Base-by-base conservation (phyloP, 2,797 vertebrate genomes). In the Bovichtus diacanthus region DNA sequence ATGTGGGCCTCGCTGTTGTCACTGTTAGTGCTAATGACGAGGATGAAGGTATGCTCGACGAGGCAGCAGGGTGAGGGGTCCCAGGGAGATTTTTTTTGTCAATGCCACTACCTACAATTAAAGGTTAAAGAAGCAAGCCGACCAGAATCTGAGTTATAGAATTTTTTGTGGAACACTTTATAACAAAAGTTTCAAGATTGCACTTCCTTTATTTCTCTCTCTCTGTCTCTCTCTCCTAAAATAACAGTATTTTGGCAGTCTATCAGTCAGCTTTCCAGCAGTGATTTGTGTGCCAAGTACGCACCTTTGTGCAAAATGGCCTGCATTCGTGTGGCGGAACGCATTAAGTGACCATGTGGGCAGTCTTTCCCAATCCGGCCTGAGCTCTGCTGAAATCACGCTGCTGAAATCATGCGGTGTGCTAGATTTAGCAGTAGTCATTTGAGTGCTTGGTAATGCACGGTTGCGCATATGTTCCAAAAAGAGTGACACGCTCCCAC, bases 21-120 rank as follows among this genome's bases (percentile, higher is more conserved):
- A 96, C 95, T 2, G 95, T 97, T 79, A 95, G 94, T 7, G 96
- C 96, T 86, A 95, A 92, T 29, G 96, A 98, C 47, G 96, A 95
- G 78, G 97, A 98, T 83, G 96, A 98, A 96, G 96, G 96, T 97
- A 90, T 43, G 87, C 65, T 70, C 80, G 64, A 88, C 62, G 79
- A 85, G 50, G 58, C 64, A 19, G 77, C 72, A 44, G 65, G 41
- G 58, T 29, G 16, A 44, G 16, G 9, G 46, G 50, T 71, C 67
- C 75, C 56, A 12, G 19, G 8, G 34, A 74, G 43, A 71, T 76
- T 82, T 77, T 27, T n/a, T n/a, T 9, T 9, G 63, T 61, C 7
- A 34, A 60, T 80, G 81, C 61, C 54, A 25, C 18, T 62, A 68
- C 43, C 23, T 7, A 49, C 51, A 82, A 74, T 41, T 74, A 85